A percentile compares a stretch with the other conserved stretches of the same genome.
Conservation (phyloP, 2,797 vertebrate genomes). For the Peromyscus melanophrys region DNA sequence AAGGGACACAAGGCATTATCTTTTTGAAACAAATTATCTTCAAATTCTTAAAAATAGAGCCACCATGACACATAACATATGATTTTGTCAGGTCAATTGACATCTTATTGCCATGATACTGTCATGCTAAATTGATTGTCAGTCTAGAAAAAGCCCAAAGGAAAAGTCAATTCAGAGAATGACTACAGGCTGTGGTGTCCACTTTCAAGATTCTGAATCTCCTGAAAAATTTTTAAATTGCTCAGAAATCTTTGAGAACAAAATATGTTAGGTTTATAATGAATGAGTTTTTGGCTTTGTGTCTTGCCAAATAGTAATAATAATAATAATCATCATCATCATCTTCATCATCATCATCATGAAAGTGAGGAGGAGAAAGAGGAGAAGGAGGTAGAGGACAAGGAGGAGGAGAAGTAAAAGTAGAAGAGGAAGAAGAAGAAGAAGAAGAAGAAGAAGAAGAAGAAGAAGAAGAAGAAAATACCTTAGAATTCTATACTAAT, state of each 20-base stretch:
- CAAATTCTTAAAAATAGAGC: not conserved
- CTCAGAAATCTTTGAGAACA: not conserved
- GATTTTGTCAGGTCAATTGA: conserved; percentile 2
- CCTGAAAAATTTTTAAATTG: not conserved
- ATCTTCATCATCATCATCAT: no score
- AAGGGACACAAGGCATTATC: not conserved
- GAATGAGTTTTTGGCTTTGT: not conserved
- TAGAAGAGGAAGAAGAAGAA: not conserved
- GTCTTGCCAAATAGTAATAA: not conserved
- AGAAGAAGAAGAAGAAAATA: not conserved
- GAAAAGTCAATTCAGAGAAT: not conserved
- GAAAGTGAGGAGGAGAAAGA: not conserved
- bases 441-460: not conserved
- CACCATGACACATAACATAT: not conserved
- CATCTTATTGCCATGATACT: not conserved
- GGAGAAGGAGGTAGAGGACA: no score
- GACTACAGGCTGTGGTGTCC: not conserved
- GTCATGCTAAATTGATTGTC: not conserved
- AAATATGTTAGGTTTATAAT: not conserved
- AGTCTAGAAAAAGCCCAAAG: not conserved
- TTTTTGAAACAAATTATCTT: not conserved
- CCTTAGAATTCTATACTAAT: not conserved
- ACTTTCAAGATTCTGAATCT: not conserved
- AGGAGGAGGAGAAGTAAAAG: no score
- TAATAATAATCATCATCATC: no score